phyloP scores from a whole-genome alignment of 1,140 invertebrate genomes.

The Oppia nitens region DNA sequence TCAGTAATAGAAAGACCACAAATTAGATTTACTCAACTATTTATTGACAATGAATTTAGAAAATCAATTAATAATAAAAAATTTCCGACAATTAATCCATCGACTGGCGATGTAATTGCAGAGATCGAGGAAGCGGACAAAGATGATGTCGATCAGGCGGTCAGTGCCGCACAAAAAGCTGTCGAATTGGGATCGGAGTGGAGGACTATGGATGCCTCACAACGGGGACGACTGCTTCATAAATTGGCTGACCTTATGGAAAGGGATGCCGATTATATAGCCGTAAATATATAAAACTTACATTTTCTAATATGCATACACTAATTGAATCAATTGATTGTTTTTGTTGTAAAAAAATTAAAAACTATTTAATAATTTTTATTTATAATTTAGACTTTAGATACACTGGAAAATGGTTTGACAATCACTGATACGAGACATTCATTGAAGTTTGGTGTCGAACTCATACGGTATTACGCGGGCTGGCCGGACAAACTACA shows the following conservation, averaged over 20 bases:
- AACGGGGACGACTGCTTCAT: constrained; percentile 58
- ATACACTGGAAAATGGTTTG: constrained; percentile 79
- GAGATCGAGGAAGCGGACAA: constrained; percentile 26
- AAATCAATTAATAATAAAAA: constrained; percentile 52
- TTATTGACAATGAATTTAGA: constrained; percentile 95
- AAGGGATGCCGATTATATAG: constrained; percentile 52
- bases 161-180: constrained; percentile 9
- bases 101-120: constrained; percentile 11
- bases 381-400: constrained; percentile 30
- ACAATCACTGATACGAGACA: constrained; percentile 43
- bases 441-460: constrained; percentile 45
- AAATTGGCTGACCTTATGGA: constrained; percentile 69
- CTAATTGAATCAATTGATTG: background rate
- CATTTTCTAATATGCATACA: too few species aligned
- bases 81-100: constrained; percentile 14
- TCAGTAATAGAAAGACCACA: background rate
- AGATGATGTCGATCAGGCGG: constrained; percentile 16
- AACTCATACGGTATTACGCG: constrained; percentile 60
- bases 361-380: background rate
- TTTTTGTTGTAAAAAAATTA: background rate
- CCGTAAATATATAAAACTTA: constrained; percentile 25
- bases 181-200: constrained; percentile 53
- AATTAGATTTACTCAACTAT: constrained; percentile 45
- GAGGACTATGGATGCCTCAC: constrained; percentile 75
- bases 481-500: constrained; percentile 81